Conservation (phyloP, 23 tunicate genomes). For the Oikopleura dioica region DNA sequence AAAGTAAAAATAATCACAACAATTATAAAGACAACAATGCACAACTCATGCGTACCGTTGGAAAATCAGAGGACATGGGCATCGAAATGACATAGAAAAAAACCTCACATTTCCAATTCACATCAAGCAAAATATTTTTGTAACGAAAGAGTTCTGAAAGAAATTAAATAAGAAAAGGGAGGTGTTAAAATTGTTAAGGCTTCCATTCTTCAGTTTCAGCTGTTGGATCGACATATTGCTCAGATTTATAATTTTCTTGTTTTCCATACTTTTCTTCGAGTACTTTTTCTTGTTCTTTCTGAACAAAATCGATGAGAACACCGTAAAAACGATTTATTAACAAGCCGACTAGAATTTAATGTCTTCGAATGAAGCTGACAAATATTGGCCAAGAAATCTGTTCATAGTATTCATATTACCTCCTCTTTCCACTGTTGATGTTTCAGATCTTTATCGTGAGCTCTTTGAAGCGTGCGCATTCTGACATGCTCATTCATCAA, state of each 20-base stretch:
- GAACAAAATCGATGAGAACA: not conserved
- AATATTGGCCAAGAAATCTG: not conserved
- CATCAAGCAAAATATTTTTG: too few species aligned
- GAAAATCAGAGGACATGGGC: too few species aligned
- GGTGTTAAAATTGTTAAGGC: not conserved
- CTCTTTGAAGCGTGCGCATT: not conserved
- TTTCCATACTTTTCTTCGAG: not conserved
- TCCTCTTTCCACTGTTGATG: not conserved
- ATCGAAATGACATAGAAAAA: too few species aligned
- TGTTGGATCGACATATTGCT: not conserved
- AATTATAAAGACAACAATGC: too few species aligned
- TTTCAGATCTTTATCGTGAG: not conserved
- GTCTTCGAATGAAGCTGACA: not conserved
- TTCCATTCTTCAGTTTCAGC: conserved; percentile 9
- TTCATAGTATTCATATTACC: not conserved
- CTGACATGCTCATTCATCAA: conserved; percentile 1
- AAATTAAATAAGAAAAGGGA: too few species aligned
- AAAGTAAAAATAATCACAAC: too few species aligned
- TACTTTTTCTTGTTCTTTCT: not conserved
- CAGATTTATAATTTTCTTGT: not conserved
- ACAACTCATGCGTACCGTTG: too few species aligned
- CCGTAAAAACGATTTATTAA: not conserved
- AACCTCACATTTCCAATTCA: too few species aligned
- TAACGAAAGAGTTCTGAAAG: too few species aligned
- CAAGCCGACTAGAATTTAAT: not conserved